Conservation (phyloP, 2,113 vertebrate species). For the Mesocricetus auratus region DNA sequence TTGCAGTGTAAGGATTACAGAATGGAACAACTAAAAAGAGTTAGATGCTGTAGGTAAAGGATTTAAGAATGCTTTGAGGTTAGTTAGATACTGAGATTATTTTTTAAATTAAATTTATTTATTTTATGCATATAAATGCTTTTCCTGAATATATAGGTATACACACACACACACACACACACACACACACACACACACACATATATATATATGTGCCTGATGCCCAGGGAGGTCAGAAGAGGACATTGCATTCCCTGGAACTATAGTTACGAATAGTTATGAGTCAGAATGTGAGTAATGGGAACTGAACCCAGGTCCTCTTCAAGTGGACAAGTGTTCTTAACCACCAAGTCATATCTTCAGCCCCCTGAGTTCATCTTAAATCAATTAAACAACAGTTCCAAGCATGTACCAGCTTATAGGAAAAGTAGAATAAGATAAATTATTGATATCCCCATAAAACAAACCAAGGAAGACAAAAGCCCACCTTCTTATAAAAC, state of each 20-base stretch:
- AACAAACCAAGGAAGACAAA: neutral
- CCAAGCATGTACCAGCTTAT: neutral
- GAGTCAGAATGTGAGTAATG: neutral
- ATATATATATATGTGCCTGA: neutral
- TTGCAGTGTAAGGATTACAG: neutral
- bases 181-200: too few relatives aligned
- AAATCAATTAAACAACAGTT: neutral
- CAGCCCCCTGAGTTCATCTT: neutral
- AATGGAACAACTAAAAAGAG: neutral
- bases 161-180: too few relatives aligned
- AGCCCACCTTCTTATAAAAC: neutral
- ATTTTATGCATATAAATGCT: neutral
- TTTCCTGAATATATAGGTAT: too few relatives aligned
- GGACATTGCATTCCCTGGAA: too few relatives aligned
- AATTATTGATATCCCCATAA: neutral
- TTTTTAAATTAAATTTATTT: neutral
- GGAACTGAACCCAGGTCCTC: neutral
- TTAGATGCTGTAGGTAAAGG: neutral
- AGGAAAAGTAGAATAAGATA: neutral
- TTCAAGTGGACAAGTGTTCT: neutral
- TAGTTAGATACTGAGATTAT: neutral
- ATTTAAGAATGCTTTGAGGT: conserved; percentile 24
- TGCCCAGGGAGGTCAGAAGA: neutral
- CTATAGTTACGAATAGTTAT: neutral
- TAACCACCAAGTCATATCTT: neutral